Evolutionary conservation across 1,140 invertebrate genomes (phyloP), one percentile per base, ranked within the genome.

Genomic region (Drosophila oshimai): DNA sequence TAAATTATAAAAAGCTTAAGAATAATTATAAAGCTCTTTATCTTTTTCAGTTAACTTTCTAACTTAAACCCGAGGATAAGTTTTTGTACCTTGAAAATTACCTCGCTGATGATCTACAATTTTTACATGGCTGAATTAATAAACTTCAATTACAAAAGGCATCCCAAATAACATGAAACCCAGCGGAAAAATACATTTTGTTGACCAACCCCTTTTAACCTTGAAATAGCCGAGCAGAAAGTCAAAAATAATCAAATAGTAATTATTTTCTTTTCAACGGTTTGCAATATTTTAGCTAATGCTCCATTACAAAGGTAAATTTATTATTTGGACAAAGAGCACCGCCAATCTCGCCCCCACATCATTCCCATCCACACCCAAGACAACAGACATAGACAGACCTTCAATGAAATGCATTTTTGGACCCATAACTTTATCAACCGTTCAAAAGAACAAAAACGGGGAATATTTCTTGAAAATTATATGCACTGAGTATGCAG

Each of bases 341-440:
- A 54, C n/a, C 17, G 5, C 41, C 3, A 42, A 42, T n/a, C 22
- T 18, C 15, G n/a, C n/a, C 26, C 10, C 17, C 13, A 13, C 2
- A 15, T 33, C 18, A 31, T 12, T 51, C 7, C 12, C 17, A 22
- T 6, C 51, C 18, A 18, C 4, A 62, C n/a, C 28, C 24, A 41
- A 31, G 13, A 22, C 18, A 33, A 22, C 47, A 17, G 34, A 24
- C 37, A 18, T 6, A 24, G 28, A 45, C 50, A 84, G 26, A 49
- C 37, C 26, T 45, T 22, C 70, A 46, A 62, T 45, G 53, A 42
- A 79, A 74, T 61, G 57, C 37, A 78, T 60, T 62, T 54, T 13
- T 46, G 33, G 50, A 42, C 55, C 70, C 51, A 79, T 74, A 79
- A 86, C 71, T 84, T 74, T 62, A 86, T 86, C 77, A 76, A 61